Percentiles rank a stretch among this genome's conserved stretches.
These are phyloP conservation scores for Sthenelais limicola DNA, from an alignment of 2,888 invertebrate species.

Conservation along the genomic window DNA sequence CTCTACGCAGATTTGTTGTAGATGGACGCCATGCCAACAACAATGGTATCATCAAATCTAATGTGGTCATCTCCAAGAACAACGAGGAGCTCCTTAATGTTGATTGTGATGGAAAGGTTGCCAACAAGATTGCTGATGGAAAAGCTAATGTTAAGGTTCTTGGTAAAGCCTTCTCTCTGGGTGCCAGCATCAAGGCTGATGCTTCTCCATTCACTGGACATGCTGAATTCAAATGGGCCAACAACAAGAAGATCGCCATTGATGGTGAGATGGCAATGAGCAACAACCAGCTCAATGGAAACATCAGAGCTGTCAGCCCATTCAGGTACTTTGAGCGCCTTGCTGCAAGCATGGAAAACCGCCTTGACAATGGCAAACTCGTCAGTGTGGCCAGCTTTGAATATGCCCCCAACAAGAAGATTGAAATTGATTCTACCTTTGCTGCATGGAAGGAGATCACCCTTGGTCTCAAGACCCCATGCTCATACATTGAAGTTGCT, in stretches of 20 bases:
- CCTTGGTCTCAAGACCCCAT: background rate
- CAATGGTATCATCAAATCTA: background rate
- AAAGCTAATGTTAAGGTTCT: constrained; percentile 1
- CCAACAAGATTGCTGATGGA: background rate
- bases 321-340: constrained; percentile 1
- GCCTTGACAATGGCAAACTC: background rate
- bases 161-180: background rate
- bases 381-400: background rate
- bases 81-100: background rate
- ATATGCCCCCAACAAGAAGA: constrained; percentile 26
- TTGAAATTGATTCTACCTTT: constrained; percentile 15
- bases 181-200: constrained; percentile 8
- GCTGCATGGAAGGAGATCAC: background rate
- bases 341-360: background rate
- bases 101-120: background rate
- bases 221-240: constrained; percentile 18
- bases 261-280: constrained; percentile 9
- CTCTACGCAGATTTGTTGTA: background rate
- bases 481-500: background rate
- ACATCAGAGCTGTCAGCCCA: constrained; percentile 9
- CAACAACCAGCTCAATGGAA: constrained; percentile 1
- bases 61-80: constrained; percentile 1
- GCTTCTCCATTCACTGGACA: constrained; percentile 9
- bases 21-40: background rate
- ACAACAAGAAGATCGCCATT: constrained; percentile 19